Evolutionary conservation across 2,888 invertebrate species (phyloP).

Genomic region (Yponomeuta plumbellus): DNA sequence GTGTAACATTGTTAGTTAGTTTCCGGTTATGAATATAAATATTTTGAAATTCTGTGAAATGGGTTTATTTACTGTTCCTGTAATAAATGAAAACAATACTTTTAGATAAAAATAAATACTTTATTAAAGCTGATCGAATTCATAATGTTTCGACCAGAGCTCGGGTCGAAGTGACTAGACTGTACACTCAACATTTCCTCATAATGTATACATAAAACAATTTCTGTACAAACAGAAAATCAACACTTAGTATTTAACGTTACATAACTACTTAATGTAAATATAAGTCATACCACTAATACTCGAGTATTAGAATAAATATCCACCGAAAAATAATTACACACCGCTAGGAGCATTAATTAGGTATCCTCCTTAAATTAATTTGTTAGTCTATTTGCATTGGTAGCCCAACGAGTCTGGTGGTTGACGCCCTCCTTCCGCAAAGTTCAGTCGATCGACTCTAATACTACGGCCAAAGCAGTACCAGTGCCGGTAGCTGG

Average conservation of each 20-base stretch:
- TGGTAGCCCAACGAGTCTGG: slow-evolving; percentile 49
- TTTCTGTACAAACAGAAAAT: slow-evolving; percentile 72
- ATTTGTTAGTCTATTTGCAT: slow-evolving; percentile 64
- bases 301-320: slow-evolving; percentile 75
- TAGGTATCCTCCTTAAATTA: slow-evolving; percentile 58
- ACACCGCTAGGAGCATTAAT: slow-evolving; percentile 63
- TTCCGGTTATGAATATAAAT: slow-evolving; percentile 73
- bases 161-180: slow-evolving; percentile 72
- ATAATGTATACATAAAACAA: slow-evolving; percentile 60
- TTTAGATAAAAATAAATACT: slow-evolving; percentile 71
- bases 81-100: slow-evolving; percentile 35
- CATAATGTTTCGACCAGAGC: slow-evolving; percentile 63
- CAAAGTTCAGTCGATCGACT: slow-evolving; percentile 32
- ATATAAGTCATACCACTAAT: slow-evolving; percentile 71
- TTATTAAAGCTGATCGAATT: slow-evolving; percentile 64
- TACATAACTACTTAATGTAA: slow-evolving; percentile 69
- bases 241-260: slow-evolving; percentile 70
- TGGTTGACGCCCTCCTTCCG: slow-evolving; percentile 45
- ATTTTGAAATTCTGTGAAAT: slow-evolving; percentile 55
- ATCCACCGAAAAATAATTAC: slow-evolving; percentile 66
- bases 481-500: slow-evolving; percentile 9
- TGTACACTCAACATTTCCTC: slow-evolving; percentile 69
- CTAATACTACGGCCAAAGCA: slow-evolving; percentile 19
- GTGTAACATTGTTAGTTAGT: slow-evolving; percentile 69
- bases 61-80: slow-evolving; percentile 28